Percentiles rank a stretch among this genome's conserved stretches.
Conservation (phyloP, 1,140 invertebrate genomes). For the Contarinia nasturtii region DNA sequence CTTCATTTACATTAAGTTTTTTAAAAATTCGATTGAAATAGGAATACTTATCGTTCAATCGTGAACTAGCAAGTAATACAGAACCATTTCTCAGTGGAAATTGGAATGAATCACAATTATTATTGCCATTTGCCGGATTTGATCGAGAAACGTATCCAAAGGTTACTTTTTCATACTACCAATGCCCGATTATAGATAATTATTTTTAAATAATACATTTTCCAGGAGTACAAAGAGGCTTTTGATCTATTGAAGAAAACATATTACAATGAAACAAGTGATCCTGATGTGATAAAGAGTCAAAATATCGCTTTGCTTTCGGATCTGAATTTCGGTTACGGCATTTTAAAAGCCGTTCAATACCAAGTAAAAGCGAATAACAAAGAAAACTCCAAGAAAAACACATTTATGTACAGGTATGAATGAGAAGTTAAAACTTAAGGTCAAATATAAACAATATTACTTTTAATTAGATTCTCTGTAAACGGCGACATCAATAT, state of each 20-base stretch:
- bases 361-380: neutral
- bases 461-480: neutral
- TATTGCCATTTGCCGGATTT: neutral
- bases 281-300: neutral
- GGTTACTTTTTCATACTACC: neutral
- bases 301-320: neutral
- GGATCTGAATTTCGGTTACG: neutral
- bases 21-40: neutral
- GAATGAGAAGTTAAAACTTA: neutral
- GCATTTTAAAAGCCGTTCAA: neutral
- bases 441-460: neutral
- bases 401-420: neutral
- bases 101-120: neutral
- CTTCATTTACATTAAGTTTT: no score
- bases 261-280: neutral
- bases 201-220: neutral
- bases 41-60: neutral
- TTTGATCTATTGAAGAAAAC: neutral
- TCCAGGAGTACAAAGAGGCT: neutral
- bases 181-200: neutral
- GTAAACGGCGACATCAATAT: neutral
- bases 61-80: neutral
- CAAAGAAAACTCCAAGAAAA: neutral
- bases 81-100: neutral
- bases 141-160: neutral